Evolutionary conservation across 2,888 invertebrate species (phyloP).

Genomic region (Lamellibrachia satsuma): DNA sequence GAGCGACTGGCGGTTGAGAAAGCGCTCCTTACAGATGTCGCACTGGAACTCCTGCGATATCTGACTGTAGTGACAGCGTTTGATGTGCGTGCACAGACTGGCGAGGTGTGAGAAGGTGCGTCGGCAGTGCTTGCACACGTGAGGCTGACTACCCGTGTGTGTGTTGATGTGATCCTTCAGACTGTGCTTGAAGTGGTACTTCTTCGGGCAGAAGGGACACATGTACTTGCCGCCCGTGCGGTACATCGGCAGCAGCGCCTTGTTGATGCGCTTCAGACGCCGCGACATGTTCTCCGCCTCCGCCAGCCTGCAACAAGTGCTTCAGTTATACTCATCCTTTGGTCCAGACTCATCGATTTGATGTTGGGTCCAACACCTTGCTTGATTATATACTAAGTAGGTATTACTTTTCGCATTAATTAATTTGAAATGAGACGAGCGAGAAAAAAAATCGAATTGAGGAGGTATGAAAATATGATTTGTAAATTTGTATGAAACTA

Average conservation of each 20-base stretch:
- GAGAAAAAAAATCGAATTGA: too few species aligned
- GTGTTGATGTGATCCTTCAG: conserved; percentile 39
- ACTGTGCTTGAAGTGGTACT: conserved; percentile 35
- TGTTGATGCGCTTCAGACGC: conserved; percentile 14
- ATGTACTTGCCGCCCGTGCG: conserved; percentile 25
- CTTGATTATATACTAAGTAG: too few species aligned
- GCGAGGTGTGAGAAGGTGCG: conserved; percentile 34
- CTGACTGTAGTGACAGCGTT: conserved; percentile 30
- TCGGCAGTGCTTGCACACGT: conserved; percentile 39
- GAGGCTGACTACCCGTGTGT: conserved; percentile 37
- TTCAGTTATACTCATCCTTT: too few species aligned
- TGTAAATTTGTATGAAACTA: too few species aligned
- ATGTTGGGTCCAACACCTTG: too few species aligned
- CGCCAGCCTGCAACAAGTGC: neutral
- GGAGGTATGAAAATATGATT: too few species aligned
- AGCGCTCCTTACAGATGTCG: conserved; percentile 33
- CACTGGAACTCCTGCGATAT: conserved; percentile 31
- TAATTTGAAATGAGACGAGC: too few species aligned
- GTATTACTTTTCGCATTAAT: too few species aligned
- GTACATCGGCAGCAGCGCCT: neutral
- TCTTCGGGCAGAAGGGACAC: conserved; percentile 34
- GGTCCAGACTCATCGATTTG: too few species aligned
- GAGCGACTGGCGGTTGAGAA: conserved; percentile 36
- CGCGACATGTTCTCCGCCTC: conserved; percentile 8
- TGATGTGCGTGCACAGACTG: conserved; percentile 36